Evolutionary conservation across 1,140 invertebrate species (phyloP), one percentile per base, ranked within the genome.

Genomic region (Temnothorax nylanderi): DNA sequence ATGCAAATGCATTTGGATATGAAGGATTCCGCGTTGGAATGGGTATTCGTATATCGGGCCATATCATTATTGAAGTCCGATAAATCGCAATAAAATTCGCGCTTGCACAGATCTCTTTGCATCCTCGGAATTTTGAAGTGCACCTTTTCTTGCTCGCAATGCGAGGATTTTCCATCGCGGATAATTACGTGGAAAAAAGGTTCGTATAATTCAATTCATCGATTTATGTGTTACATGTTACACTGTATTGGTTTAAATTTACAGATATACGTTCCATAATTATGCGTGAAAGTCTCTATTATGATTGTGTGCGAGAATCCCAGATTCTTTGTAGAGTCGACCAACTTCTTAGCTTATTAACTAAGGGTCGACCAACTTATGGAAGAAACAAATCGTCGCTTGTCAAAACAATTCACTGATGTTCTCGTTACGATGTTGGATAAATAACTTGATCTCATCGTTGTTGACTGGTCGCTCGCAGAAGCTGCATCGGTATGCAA

Each of bases 1-100:
- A 88, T 90, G 69, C 49, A 87, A 85, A 87, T 80, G 76, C 60
- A n/a, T 74, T 26, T 47, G 56, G 18, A 78, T 77, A 51, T 56
- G 51, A 86, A 86, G 41, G 75, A 71, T 69, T 86, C 34, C 34
- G 71, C 26, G 11, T 44, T 13, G 21, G 34, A 72, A 13, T 16
- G 18, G 21, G 18, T 21, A 47, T 34, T 21, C 37, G 37, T 16
- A 47, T 26, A 26, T 26, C 26, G 26, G 1, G 26, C 26, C 54
- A 18, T 58, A 51, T 84, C 54, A 60, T 75, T 75, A 62, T 62
- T 6, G 26, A 41, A 56, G 6, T 56, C n/a, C 32, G 49, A 81
- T 71, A 32, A 71, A 44, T 81, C 34, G 67, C 11, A 44, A 10
- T 64, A n/a, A 69, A 49, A 81, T 58, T 81, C 26, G 13, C n/a